Evolutionary conservation across 2,113 vertebrate genomes (phyloP).

Genomic region (Stercorarius parasiticus): DNA sequence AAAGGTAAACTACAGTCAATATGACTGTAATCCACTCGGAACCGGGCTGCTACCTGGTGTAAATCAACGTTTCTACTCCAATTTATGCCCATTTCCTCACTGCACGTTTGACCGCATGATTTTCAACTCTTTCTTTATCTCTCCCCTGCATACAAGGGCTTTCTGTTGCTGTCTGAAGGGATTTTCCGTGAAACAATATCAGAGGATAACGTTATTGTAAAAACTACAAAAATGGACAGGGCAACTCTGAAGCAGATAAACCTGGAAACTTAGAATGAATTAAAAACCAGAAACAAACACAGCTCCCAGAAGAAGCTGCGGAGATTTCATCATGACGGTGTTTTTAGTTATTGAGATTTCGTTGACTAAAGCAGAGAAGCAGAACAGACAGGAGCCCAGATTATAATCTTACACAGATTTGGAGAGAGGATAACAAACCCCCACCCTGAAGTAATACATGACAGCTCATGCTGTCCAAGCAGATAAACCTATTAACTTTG

Average conservation of each 20-base stretch:
- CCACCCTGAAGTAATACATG: neutral
- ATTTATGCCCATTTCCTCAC: neutral
- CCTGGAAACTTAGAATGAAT: neutral
- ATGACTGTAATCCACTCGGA: neutral
- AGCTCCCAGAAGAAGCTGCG: neutral
- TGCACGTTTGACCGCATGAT: neutral
- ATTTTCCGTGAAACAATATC: neutral
- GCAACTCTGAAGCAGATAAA: neutral
- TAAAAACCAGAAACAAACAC: neutral
- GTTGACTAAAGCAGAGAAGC: neutral
- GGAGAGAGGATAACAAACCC: neutral
- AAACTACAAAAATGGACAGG: neutral
- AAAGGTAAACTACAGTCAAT: neutral
- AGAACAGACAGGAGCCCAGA: neutral
- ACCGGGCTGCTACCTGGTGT: neutral
- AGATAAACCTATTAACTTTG: slow-evolving; percentile 1
- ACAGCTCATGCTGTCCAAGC: neutral
- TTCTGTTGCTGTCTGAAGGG: neutral
- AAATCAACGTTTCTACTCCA: accelerated
- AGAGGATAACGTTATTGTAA: neutral
- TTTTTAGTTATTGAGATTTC: neutral
- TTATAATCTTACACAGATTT: neutral
- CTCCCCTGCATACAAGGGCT: neutral
- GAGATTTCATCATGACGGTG: neutral
- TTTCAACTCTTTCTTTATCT: neutral